A percentile compares a stretch with the other conserved stretches of the same genome.
Evolutionary conservation across 2,797 vertebrate genomes (phyloP).

Genomic region (Coranthus polyacanthus): DNA sequence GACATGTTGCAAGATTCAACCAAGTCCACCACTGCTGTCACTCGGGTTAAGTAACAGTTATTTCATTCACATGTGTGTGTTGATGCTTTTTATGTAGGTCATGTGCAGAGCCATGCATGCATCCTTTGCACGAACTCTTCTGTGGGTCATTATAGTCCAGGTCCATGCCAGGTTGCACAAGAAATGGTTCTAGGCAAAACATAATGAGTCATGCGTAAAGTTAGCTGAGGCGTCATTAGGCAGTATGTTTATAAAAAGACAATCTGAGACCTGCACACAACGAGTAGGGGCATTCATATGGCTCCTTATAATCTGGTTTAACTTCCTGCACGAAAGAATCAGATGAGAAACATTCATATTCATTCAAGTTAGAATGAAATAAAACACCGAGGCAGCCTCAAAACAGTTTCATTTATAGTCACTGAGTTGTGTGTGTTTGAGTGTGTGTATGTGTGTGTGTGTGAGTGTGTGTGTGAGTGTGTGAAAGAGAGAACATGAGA

Average conservation of each 20-base stretch:
- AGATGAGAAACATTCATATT: neutral
- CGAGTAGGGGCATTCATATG: conserved; percentile 25
- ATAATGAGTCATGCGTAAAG: conserved; percentile 56
- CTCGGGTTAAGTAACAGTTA: conserved; percentile 38
- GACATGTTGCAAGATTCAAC: neutral
- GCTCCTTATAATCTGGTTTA: neutral
- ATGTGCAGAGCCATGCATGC: conserved; percentile 20
- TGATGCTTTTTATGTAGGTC: conserved; percentile 36
- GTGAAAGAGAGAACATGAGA: conserved; percentile 28
- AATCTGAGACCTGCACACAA: conserved; percentile 4
- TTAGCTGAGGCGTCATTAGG: conserved; percentile 50
- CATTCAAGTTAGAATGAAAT: neutral
- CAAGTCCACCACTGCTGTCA: neutral
- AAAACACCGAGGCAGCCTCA: neutral
- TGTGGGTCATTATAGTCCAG: conserved; percentile 18
- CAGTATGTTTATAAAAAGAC: conserved; percentile 13
- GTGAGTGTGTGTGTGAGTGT: neutral
- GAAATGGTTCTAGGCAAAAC: conserved; percentile 41
- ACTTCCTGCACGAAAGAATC: neutral
- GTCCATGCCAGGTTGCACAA: conserved; percentile 27
- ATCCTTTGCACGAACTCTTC: conserved; percentile 16
- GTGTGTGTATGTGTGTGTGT: conserved; percentile 12
- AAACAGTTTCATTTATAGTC: conserved; percentile 18
- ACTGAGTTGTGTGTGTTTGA: too few relatives aligned
- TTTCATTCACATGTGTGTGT: conserved; percentile 14